phyloP scores from a whole-genome alignment of 2,888 invertebrate genomes.

The Steinernema hermaphroditum region DNA sequence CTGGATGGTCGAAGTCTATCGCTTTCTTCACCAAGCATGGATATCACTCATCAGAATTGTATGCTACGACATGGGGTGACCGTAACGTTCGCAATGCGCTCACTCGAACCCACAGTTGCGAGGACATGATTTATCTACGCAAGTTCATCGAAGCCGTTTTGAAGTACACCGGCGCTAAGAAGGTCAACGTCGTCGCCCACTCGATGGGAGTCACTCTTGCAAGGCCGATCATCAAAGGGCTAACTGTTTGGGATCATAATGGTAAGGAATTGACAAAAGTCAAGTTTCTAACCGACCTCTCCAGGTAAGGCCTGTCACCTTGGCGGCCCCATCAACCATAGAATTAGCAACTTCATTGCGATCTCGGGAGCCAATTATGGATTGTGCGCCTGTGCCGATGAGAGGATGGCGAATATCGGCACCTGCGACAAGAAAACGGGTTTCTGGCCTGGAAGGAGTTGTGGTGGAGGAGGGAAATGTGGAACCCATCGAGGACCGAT shows the following conservation, averaged over 20 bases:
- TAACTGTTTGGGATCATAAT: constrained; percentile 41
- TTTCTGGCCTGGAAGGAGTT: constrained; percentile 47
- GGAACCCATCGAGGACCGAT: neutral
- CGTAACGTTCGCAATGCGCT: constrained; percentile 4
- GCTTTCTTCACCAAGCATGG: constrained; percentile 45
- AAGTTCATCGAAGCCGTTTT: constrained; percentile 52
- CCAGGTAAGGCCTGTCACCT: constrained; percentile 42
- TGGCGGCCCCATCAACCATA: constrained; percentile 43
- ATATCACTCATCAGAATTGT: constrained; percentile 49
- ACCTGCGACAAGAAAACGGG: constrained; percentile 51
- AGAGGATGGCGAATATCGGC: constrained; percentile 38
- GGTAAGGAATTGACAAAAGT: constrained; percentile 32
- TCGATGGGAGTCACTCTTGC: constrained; percentile 58
- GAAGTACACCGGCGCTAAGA: constrained; percentile 49
- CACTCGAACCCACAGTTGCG: constrained; percentile 45
- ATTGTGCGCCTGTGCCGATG: constrained; percentile 49
- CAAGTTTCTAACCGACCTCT: neutral
- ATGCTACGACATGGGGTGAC: constrained; percentile 59
- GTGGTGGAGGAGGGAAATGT: constrained; percentile 30
- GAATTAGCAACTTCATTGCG: constrained; percentile 48
- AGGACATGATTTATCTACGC: constrained; percentile 42
- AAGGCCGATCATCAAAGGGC: constrained; percentile 52
- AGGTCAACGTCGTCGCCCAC: constrained; percentile 50
- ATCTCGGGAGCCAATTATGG: constrained; percentile 56
- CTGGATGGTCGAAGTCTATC: constrained; percentile 48